Evolutionary conservation across 2,113 vertebrate genomes (phyloP), one percentile per base, ranked within the genome.

Genomic region (Callocephalon fimbriatum): DNA sequence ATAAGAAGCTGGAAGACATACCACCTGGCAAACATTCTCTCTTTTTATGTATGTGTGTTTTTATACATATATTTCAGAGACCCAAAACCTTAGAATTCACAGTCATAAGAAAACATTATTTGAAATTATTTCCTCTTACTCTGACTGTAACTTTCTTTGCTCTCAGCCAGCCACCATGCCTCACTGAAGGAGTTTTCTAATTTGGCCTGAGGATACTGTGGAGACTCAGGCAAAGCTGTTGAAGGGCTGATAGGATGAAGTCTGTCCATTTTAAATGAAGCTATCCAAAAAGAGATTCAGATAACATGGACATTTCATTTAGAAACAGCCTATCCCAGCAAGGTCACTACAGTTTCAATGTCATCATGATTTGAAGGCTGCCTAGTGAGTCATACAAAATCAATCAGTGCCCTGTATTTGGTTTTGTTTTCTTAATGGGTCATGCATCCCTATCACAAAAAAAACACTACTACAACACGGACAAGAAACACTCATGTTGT

Each of bases 51-150:
- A 13, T 62, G n/a, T 18, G 1, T 53, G 18, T 27, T 59, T 94
- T 42, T 45, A 31, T 77, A 58, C 32, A 75, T 79, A 27, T 44
- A 62, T 82, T 93, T 78, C 54, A 81, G 45, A 83, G 88, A 96
- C 72, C 27, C 19, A 86, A 93, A 94, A 53, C 45, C 72, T 93
- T 62, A 76, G 31, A 91, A 77, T 66, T 86, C n/a, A 58, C 37
- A 63, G n/a, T 45, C 31, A 61, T 81, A 67, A 51, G 58, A 90
- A 76, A 67, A 26, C 10, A 75, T 87, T 86, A 70, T 78, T 86
- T 88, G 44, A 95, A 96, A 93, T 83, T 38, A 90, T 82, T 95
- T 82, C 47, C 35, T 35, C 13, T 70, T 92, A 50, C 47, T 87
- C 29, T 70, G 40, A 37, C 21, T 72, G 26, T 44, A 86, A 85